A percentile compares a stretch with the other conserved stretches of the same genome.
These are phyloP conservation scores for Macropus fuliginosus DNA, from an alignment of 2,797 vertebrate genomes.

Conservation along the genomic window DNA sequence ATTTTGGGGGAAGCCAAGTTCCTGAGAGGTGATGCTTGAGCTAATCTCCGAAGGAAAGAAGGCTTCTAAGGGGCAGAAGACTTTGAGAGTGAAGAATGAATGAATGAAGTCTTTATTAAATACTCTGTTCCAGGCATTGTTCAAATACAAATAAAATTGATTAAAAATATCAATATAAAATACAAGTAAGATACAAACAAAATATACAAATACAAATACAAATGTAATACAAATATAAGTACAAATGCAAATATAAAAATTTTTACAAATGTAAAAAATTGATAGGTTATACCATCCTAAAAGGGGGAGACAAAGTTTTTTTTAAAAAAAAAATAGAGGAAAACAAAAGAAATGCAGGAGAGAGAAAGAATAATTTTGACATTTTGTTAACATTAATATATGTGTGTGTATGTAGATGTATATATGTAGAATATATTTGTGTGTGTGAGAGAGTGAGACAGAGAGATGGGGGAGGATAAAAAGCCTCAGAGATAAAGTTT, in stretches of 20 bases:
- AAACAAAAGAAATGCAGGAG: neutral
- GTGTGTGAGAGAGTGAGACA: no score
- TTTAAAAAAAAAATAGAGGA: neutral
- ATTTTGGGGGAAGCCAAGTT: no score
- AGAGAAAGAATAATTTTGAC: neutral
- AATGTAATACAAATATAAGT: neutral
- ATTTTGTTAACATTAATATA: neutral
- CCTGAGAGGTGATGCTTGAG: neutral
- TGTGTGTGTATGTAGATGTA: neutral
- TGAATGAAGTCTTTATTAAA: neutral
- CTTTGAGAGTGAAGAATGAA: neutral
- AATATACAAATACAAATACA: neutral
- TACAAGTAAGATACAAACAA: neutral
- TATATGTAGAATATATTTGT: no score
- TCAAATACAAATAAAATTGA: neutral
- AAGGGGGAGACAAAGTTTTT: neutral
- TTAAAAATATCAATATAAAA: neutral
- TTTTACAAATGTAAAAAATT: neutral
- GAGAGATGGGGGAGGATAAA: neutral
- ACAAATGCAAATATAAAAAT: neutral
- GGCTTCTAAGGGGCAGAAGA: neutral
- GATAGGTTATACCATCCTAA: neutral
- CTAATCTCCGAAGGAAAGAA: neutral
- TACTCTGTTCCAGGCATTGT: neutral
- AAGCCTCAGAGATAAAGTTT: neutral